A percentile compares a stretch with the other conserved stretches of the same genome.
These are phyloP conservation scores for Callopanchax toddi DNA, from an alignment of 2,113 vertebrate species.

Conservation along the genomic window DNA sequence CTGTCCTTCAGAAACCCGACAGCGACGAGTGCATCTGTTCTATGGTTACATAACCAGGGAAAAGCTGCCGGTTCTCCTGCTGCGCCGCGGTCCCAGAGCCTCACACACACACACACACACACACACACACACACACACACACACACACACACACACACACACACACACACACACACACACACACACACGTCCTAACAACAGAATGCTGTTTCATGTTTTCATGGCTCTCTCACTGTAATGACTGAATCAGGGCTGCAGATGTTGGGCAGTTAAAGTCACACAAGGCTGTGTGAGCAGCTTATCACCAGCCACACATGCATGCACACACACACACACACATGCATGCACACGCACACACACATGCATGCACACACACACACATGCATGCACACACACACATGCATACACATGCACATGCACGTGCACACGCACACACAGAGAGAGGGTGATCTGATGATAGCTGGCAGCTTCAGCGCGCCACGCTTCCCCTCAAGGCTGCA, in stretches of 20 bases:
- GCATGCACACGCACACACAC: conserved; percentile 1
- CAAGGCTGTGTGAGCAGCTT: not conserved
- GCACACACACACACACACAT: conserved; percentile 9
- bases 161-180: not conserved
- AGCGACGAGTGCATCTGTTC: not conserved
- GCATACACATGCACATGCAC: conserved; percentile 10
- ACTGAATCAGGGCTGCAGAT: conserved; percentile 13
- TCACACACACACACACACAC: not conserved
- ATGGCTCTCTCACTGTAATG: no score
- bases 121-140: not conserved
- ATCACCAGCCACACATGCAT: conserved; percentile 4
- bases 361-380: not conserved
- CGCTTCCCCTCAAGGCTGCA: conserved; percentile 7
- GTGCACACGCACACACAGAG: conserved; percentile 3
- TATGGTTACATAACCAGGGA: conserved; percentile 10
- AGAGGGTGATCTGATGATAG: conserved; percentile 11
- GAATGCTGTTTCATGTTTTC: no score
- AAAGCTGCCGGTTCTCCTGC: not conserved
- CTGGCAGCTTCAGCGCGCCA: conserved; percentile 33
- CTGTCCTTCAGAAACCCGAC: not conserved
- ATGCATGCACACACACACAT: not conserved
- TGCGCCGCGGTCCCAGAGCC: not conserved
- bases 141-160: not conserved
- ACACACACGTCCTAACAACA: no score
- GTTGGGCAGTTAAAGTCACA: conserved; percentile 24